Evolutionary conservation across 2,888 invertebrate species (phyloP), one percentile per base, ranked within the genome.

Genomic region (Hanleya hanleyi): DNA sequence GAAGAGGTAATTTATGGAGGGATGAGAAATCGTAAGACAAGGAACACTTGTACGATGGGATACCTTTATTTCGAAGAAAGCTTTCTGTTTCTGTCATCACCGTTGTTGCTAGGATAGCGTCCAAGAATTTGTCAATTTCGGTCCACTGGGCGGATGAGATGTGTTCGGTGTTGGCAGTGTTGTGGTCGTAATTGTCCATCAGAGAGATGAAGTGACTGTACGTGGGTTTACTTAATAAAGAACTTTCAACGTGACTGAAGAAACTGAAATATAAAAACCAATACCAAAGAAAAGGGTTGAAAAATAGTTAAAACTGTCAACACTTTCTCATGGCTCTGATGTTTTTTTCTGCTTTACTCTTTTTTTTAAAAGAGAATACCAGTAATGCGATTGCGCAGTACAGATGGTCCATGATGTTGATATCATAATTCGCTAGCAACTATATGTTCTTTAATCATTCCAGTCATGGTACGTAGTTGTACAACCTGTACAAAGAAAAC

Each of bases 181-280:
- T 94, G 73, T 94, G 91, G 85, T 96, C 94, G 88, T 97, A 98
- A 90, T 98, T 97, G 89, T 98, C 95, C 88, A 95, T 93, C 57
- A 98, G 92, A 6, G 92, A 91, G 61, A 94, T 88, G 81, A 97
- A 92, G 84, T 94, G 94, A 78, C 94, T 93, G 75, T 97, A 94
- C 1, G 96, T 96, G 7, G 83, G 79, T 41, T 77, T 77, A n/a
- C 70, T 74, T 12, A 84, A 71, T 36, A 78, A 73, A 38, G 70
- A 75, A n/a, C 73, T 68, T 29, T 85, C 81, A 7, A 86, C 81
- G 36, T 77, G 74, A 29, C 75, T 79, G 76, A 86, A 85, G 18
- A 85, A 74, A 22, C 86, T 86, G 74, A 15, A 64, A 67, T 3
- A 26, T 26, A 51, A 35, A 33, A 64, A 37, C n/a, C 4, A 35